Evolutionary conservation across 2,113 vertebrate species (phyloP).

Genomic region (Bos javanicus): DNA sequence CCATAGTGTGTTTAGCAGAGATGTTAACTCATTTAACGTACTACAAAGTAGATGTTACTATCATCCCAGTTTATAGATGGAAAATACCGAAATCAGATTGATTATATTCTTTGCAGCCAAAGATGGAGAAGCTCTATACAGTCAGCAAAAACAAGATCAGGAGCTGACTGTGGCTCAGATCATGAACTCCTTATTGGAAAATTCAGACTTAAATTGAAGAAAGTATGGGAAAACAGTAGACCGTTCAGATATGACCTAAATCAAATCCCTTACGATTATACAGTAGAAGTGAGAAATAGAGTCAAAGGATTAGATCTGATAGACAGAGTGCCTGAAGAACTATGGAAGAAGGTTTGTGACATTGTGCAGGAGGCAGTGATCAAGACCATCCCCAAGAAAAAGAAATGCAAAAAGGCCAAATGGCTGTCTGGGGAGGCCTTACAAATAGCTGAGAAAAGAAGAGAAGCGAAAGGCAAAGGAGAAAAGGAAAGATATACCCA

Average conservation of each 20-base stretch:
- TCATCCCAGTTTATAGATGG: neutral
- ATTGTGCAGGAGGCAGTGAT: neutral
- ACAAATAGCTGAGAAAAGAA: neutral
- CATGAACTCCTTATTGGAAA: neutral
- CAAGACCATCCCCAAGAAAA: neutral
- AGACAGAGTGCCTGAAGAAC: neutral
- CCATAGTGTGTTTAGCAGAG: neutral
- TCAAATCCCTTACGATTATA: neutral
- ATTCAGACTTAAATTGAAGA: neutral
- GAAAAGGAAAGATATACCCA: neutral
- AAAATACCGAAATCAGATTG: neutral
- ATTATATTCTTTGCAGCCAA: neutral
- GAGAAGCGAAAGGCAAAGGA: neutral
- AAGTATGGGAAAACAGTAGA: neutral
- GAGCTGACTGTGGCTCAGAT: neutral
- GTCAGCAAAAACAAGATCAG: neutral
- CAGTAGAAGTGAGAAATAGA: neutral
- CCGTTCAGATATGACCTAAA: neutral
- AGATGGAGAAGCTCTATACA: neutral
- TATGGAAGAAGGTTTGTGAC: rapidly evolving
- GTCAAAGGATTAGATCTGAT: neutral
- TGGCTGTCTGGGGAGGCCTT: neutral
- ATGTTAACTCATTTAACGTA: neutral
- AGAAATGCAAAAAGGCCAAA: neutral
- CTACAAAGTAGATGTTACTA: neutral